Base-by-base conservation (phyloP, 2,797 vertebrate species). In the Cyprinodon diabolis region DNA sequence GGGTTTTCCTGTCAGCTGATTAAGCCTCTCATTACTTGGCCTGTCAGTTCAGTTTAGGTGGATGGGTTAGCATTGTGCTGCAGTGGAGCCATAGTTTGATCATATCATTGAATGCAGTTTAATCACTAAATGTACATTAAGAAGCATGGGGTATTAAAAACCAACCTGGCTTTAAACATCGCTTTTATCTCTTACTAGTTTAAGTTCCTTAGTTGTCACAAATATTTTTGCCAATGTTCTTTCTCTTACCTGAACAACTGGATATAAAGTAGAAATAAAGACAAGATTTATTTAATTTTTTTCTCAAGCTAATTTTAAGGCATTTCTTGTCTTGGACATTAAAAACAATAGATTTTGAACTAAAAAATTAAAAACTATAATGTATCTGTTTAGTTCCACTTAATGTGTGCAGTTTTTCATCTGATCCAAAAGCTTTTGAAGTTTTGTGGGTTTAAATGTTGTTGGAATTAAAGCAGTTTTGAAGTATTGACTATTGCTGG, bases 401-500 rank as follows among this genome's bases (percentile, higher is more conserved):
- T 3, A 15, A 15, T 13, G 15, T 51, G 15, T 19, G 49, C 15
- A 49, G 12, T 51, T 51, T 51, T 0, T 48, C 12, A 51, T 14
- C 15, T 14, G 4, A 4, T 51, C 49, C 15, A 43, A 43, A 43
- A 7, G 40, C 40, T 43, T 43, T 54, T 54, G 21, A n/a, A n/a
- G 52, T 54, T 5, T 54, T 21, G 52, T 54, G 49, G 48, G 15
- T 19, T 17, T 51, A 21, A 43, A 43, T 63, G 35, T 63, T 12
- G 19, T n/a, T 63, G 60, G 60, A 40, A 63, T 37, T 2, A 12
- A 63, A 63, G 1, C 10, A 0, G 19, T 43, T 30, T 63, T 43
- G 37, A 63, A 63, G 60, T 37, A 43, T 40, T 63, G 40, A 63
- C 37, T n/a, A 43, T 63, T 63, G 37, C 60, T 63, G 60, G 60